A percentile compares a stretch with the other conserved stretches of the same genome.
These are phyloP conservation scores for Lepisosteus oculatus DNA, from an alignment of 2,113 vertebrate species.

Conservation along the genomic window DNA sequence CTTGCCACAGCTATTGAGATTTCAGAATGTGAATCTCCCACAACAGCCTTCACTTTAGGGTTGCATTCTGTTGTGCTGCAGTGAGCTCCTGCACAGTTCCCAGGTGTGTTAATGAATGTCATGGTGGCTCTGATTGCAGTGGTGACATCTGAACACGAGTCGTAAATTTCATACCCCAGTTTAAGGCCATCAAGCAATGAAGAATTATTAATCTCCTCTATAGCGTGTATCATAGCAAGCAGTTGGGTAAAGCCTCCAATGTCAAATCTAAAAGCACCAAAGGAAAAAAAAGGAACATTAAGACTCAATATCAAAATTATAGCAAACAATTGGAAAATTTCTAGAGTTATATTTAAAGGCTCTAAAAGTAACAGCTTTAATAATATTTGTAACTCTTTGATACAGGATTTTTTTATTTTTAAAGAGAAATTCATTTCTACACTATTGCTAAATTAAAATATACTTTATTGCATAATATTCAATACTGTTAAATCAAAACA, in stretches of 20 bases:
- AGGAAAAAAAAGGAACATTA: conserved; percentile 32
- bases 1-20: conserved; percentile 77
- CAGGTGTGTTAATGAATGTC: conserved; percentile 55
- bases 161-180: conserved; percentile 78
- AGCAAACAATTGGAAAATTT: not conserved
- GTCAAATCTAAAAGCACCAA: conserved; percentile 64
- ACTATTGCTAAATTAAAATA: too few relatives aligned
- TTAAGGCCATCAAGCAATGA: conserved; percentile 65
- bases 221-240: conserved; percentile 78
- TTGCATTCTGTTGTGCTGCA: conserved; percentile 51
- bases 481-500: too few relatives aligned
- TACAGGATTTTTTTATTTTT: too few relatives aligned
- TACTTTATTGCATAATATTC: too few relatives aligned
- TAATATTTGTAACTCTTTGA: too few relatives aligned
- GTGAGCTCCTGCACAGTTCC: conserved; percentile 37
- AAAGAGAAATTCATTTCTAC: too few relatives aligned
- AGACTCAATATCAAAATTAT: not conserved
- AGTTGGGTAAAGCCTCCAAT: conserved; percentile 56
- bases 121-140: conserved; percentile 66
- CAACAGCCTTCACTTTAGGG: conserved; percentile 66
- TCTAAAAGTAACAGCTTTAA: too few relatives aligned
- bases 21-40: conserved; percentile 73
- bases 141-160: conserved; percentile 78
- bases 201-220: conserved; percentile 76
- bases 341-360: conserved; percentile 11